Conservation (phyloP, 2,888 invertebrate genomes). For the Agriopis aurantiaria region DNA sequence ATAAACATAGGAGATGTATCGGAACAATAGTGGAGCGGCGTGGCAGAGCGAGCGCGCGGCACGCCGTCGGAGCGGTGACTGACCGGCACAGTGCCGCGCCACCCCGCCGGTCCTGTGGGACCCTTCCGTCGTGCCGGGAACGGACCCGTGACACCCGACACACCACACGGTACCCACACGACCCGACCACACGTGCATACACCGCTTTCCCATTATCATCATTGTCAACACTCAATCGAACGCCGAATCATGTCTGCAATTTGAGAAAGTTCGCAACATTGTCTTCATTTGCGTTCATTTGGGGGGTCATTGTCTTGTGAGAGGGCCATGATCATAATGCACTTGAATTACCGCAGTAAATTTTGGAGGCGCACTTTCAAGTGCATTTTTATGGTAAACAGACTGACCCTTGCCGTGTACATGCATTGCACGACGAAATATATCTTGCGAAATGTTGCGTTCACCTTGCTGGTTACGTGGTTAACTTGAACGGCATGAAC, state of each 20-base stretch:
- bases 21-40: constrained; percentile 65
- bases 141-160: constrained; percentile 64
- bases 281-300: constrained; percentile 22
- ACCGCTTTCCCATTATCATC: constrained; percentile 31
- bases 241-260: not conserved
- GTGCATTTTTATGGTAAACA: constrained; percentile 33
- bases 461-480: not conserved
- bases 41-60: constrained; percentile 75
- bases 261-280: constrained; percentile 13
- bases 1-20: constrained; percentile 71
- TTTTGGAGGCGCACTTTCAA: constrained; percentile 26
- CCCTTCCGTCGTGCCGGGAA: constrained; percentile 74
- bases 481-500: not conserved
- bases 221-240: constrained; percentile 43
- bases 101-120: constrained; percentile 82
- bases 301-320: constrained; percentile 35
- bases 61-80: constrained; percentile 84
- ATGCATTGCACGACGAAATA: not conserved
- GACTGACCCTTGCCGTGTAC: constrained; percentile 14
- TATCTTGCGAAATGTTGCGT: constrained; percentile 2
- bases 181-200: constrained; percentile 46
- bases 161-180: constrained; percentile 47
- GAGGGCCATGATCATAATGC: constrained; percentile 29
- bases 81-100: constrained; percentile 84
- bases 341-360: constrained; percentile 29